Evolutionary conservation across 2,113 vertebrate species (phyloP), one percentile per base, ranked within the genome.

Genomic region (Odontesthes bonariensis): DNA sequence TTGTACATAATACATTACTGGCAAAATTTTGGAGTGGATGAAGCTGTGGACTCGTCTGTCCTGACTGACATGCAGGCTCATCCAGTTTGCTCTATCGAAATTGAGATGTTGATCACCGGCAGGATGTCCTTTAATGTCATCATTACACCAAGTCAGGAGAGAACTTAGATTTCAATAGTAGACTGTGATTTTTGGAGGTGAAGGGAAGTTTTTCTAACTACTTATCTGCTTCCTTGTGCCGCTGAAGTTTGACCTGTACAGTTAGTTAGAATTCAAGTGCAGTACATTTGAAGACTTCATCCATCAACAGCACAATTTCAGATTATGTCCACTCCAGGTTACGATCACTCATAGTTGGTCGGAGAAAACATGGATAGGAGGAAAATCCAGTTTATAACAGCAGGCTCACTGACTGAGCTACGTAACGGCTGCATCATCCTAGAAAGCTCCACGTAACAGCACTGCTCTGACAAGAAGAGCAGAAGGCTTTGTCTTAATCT

Each of bases 51-150:
- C 47, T 65, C 42, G 44, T 72, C 44, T 23, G 38, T 14, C 49
- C 40, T 67, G 46, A 40, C 31, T 42, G 53, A 49, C 33, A 19
- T 14, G 16, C 22, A 17, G 33, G 1, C 16, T 67, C 44, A 40
- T 75, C 49, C 51, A 13, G 5, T 78, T 57, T 78, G 74, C 74
- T 44, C 20, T 42, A 54, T 46, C 59, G 47, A 60, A 63, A 71
- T 49, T 46, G 49, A 66, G 14, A 47, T 1, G 17, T 55, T 65
- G 13, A 52, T 61, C 66, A 22, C 56, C 8, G 33, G 52, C 62
- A 49, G 63, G 40, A 22, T 59, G 55, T 33, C 52, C 57, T 51
- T 17, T 8, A 74, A 60, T 44, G 46, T 27, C 52, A 38, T 78
- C 54, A 61, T 69, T 35, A 72, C 53, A 47, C 44, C 19, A 56